These are phyloP conservation scores for Mycalesis mineus DNA, from an alignment of 2,888 invertebrate species.

Conservation along the genomic window DNA sequence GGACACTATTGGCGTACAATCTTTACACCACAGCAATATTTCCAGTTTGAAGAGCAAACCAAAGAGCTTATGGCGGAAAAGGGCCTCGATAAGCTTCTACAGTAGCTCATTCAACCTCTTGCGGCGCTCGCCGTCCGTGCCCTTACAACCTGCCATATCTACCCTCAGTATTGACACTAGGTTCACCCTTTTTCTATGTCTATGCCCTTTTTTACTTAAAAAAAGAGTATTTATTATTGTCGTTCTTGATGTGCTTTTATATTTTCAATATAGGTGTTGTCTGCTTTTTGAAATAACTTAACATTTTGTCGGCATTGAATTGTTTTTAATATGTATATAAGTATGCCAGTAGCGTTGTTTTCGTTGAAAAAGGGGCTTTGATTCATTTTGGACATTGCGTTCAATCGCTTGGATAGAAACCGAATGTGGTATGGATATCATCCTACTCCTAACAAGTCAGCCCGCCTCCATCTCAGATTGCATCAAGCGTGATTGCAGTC, in stretches of 20 bases:
- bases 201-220: constrained; percentile 5
- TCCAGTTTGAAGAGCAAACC: constrained; percentile 36
- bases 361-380: too few species aligned
- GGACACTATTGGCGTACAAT: constrained; percentile 5
- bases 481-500: too few species aligned
- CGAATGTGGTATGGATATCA: too few species aligned
- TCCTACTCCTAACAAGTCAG: too few species aligned
- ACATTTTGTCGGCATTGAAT: background rate
- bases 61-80: constrained; percentile 48
- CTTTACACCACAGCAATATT: constrained; percentile 14
- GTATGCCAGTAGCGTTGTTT: background rate
- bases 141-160: constrained; percentile 38
- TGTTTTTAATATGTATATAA: background rate
- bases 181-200: constrained; percentile 32
- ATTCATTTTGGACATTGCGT: too few species aligned
- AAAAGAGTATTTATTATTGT: background rate
- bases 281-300: background rate
- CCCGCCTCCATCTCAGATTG: too few species aligned
- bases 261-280: background rate
- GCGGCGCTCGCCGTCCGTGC: constrained; percentile 37
- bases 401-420: too few species aligned
- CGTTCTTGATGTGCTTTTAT: background rate
- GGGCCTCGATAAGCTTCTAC: constrained; percentile 40
- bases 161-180: constrained; percentile 48
- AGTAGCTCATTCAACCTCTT: constrained; percentile 34